These are phyloP conservation scores for Peromyscus attwateri DNA, from an alignment of 2,797 vertebrate species.

Conservation along the genomic window DNA sequence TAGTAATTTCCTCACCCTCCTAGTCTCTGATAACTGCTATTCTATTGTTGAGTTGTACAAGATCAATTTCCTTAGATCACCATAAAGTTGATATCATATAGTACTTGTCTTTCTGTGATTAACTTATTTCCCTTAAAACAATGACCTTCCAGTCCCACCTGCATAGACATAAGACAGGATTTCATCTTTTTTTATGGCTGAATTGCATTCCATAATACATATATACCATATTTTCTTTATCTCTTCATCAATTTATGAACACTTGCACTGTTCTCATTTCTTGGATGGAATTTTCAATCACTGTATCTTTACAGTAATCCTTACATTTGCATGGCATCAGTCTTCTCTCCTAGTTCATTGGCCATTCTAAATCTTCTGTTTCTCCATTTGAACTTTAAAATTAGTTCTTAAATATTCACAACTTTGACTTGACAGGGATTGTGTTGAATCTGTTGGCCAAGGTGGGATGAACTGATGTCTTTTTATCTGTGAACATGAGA, in stretches of 20 bases:
- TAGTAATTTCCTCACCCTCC: not conserved
- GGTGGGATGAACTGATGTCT: no score
- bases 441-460: not conserved
- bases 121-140: not conserved
- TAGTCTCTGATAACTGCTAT: not conserved
- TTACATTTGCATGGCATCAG: not conserved
- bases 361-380: not conserved
- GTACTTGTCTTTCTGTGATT: not conserved
- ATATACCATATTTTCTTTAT: not conserved
- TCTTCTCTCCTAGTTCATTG: not conserved
- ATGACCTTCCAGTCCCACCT: not conserved
- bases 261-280: no score
- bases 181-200: not conserved
- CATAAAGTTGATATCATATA: not conserved
- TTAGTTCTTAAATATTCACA: not conserved
- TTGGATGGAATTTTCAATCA: not conserved
- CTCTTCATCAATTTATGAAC: not conserved
- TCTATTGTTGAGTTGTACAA: not conserved
- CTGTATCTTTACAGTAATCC: not conserved
- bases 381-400: not conserved
- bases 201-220: not conserved
- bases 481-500: not conserved
- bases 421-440: not conserved
- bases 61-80: no score
- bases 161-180: not conserved